Percentiles rank a stretch among this genome's conserved stretches.
These are phyloP conservation scores for Rhombomys opimus DNA, from an alignment of 2,113 vertebrate genomes.

Conservation along the genomic window DNA sequence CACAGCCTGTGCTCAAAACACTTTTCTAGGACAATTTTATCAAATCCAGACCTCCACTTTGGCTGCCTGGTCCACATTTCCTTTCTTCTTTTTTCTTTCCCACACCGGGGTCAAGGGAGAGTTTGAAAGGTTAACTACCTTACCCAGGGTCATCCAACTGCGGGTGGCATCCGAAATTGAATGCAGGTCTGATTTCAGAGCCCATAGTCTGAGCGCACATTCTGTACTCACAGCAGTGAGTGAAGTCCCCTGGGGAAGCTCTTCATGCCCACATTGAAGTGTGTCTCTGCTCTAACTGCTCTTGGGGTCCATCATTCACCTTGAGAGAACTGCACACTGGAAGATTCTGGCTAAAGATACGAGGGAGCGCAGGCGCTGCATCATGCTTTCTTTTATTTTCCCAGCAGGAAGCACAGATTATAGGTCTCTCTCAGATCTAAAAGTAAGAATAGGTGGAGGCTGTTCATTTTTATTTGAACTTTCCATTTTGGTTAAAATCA, in stretches of 20 bases:
- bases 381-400: conserved; percentile 70
- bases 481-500: conserved; percentile 67
- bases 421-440: conserved; percentile 63
- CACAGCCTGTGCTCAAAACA: neutral
- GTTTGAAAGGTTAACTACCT: conserved; percentile 38
- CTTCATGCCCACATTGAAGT: conserved; percentile 26
- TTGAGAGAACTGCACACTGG: conserved; percentile 57
- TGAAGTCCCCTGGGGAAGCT: conserved; percentile 25
- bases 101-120: neutral
- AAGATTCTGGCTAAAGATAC: conserved; percentile 47
- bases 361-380: conserved; percentile 51
- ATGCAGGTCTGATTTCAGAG: conserved; percentile 46
- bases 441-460: conserved; percentile 60
- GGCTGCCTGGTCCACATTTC: neutral
- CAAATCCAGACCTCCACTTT: neutral
- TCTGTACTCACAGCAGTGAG: neutral
- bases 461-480: conserved; percentile 71
- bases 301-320: conserved; percentile 53
- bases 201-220: neutral
- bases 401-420: conserved; percentile 50
- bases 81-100: neutral
- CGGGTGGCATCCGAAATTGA: neutral
- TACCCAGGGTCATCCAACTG: neutral
- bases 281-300: neutral
- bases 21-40: neutral